phyloP scores from a whole-genome alignment of 2,797 vertebrate species.

The Labeo calbasu region DNA sequence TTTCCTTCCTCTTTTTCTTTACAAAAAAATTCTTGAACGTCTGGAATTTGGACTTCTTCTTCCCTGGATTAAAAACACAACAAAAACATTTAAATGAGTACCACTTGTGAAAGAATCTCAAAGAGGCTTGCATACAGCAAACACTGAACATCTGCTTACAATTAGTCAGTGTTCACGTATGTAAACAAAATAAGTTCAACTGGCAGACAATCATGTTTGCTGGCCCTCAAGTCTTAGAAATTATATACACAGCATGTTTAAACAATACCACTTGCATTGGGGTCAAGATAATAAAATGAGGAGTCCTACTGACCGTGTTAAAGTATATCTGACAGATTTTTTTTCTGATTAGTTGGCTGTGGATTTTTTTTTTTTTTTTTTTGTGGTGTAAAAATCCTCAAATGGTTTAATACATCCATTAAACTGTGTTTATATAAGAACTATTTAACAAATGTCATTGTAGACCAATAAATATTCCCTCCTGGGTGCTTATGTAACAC shows the following conservation, averaged over 20 bases:
- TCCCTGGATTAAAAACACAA: constrained; percentile 74
- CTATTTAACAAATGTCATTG: constrained; percentile 19
- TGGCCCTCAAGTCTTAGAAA: background rate
- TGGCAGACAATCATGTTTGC: constrained; percentile 10
- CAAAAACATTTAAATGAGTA: background rate
- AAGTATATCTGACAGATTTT: background rate
- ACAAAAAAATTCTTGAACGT: constrained; percentile 89
- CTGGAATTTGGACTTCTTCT: constrained; percentile 95
- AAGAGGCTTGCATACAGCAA: background rate
- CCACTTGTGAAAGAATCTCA: constrained; percentile 1
- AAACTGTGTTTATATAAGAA: constrained; percentile 10
- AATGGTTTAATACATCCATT: background rate
- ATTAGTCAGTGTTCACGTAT: background rate
- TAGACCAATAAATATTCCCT: constrained; percentile 53
- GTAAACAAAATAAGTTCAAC: constrained; percentile 20
- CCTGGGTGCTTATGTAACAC: constrained; percentile 48
- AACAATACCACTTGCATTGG: constrained; percentile 15
- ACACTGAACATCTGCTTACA: constrained; percentile 1
- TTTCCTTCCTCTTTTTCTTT: constrained; percentile 89
- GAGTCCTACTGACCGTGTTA: constrained; percentile 1
- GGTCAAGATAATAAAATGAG: background rate
- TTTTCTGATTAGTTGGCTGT: background rate
- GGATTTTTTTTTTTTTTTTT: too few relatives aligned
- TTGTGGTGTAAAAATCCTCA: too few relatives aligned
- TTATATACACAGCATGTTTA: background rate